Percentiles rank a stretch among this genome's conserved stretches.
These are phyloP conservation scores for Ochotona princeps DNA, from an alignment of 2,113 vertebrate species.

Conservation along the genomic window DNA sequence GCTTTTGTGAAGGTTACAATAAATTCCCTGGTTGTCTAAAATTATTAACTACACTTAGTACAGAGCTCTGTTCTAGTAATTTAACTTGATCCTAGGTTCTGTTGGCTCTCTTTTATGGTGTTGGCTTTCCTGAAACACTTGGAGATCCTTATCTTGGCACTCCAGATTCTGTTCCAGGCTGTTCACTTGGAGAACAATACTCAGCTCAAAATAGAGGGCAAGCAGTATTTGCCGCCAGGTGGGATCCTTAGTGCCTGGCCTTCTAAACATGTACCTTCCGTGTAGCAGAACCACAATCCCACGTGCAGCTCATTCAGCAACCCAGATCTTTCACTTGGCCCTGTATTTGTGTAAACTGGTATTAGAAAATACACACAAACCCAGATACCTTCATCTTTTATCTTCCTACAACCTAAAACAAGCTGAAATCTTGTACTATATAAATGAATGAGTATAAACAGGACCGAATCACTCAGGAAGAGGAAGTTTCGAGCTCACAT, in stretches of 20 bases:
- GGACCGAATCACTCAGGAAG: not conserved
- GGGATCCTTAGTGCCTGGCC: not conserved
- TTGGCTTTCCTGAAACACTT: constrained; percentile 51
- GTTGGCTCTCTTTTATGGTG: constrained; percentile 20
- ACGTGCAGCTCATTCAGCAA: not conserved
- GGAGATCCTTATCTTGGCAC: constrained; percentile 44
- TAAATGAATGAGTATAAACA: not conserved
- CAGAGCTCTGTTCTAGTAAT: constrained; percentile 11
- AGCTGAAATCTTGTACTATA: not conserved
- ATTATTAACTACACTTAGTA: constrained; percentile 40
- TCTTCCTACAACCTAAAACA: not conserved
- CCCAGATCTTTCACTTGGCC: not conserved
- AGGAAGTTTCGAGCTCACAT: not conserved
- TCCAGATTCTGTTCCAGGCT: constrained; percentile 43
- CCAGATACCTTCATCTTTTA: not conserved
- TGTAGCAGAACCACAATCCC: not conserved
- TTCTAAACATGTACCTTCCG: not conserved
- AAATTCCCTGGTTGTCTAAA: constrained; percentile 17
- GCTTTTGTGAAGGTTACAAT: constrained; percentile 37
- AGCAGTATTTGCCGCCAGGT: not conserved
- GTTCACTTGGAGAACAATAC: not conserved
- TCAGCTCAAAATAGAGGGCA: not conserved
- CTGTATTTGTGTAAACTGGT: not conserved
- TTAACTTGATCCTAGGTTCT: constrained; percentile 34
- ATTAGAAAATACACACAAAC: not conserved